Evolutionary conservation across 2,888 invertebrate species (phyloP).

Genomic region (Axea sp.): DNA sequence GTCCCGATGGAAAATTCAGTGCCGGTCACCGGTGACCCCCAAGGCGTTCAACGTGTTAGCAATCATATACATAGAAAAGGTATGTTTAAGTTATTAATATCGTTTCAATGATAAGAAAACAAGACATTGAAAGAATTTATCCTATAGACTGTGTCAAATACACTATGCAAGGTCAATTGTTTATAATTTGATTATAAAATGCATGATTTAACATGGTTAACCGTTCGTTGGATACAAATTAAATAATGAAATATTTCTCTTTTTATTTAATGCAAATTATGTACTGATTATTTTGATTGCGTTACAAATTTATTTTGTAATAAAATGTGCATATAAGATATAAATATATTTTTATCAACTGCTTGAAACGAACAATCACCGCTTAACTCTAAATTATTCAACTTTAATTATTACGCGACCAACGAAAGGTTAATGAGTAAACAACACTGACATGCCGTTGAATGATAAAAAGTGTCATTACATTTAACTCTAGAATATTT

Average conservation of each 20-base stretch:
- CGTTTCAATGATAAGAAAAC: neutral
- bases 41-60: no score
- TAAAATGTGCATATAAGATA: no score
- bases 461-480: conserved; percentile 25
- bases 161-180: neutral
- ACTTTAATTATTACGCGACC: neutral
- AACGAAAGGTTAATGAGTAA: conserved; percentile 2
- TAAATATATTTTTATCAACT: no score
- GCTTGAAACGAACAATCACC: no score
- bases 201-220: conserved; percentile 1
- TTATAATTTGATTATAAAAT: neutral
- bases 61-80: conserved; percentile 4
- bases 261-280: no score
- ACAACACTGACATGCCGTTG: conserved; percentile 14
- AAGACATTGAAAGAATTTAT: neutral
- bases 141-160: neutral
- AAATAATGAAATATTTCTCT: no score
- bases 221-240: conserved; percentile 2
- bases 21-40: no score
- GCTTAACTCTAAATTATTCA: no score
- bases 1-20: no score
- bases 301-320: neutral
- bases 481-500: conserved; percentile 16
- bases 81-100: neutral
- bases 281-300: no score